Percentiles rank a stretch among this genome's conserved stretches.
These are phyloP conservation scores for Hypercompe scribonia DNA, from an alignment of 2,888 invertebrate genomes.

Conservation along the genomic window DNA sequence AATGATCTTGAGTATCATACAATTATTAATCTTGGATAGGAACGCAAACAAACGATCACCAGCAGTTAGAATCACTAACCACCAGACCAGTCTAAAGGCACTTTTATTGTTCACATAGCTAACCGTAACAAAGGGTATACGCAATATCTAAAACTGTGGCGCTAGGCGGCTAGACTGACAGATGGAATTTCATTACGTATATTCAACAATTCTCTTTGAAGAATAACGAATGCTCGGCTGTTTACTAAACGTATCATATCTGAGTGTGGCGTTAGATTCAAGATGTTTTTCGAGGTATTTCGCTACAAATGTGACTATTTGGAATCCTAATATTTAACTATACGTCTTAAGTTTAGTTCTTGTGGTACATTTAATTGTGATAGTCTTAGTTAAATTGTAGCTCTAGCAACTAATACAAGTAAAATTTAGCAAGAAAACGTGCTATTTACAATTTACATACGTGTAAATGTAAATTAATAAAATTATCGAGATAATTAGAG, in stretches of 20 bases:
- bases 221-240: constrained; percentile 27
- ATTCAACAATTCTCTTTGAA: constrained; percentile 33
- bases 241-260: constrained; percentile 25
- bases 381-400: no score
- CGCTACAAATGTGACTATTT: background rate
- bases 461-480: no score
- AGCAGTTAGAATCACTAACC: background rate
- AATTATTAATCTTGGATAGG: background rate
- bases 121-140: background rate
- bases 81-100: background rate
- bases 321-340: background rate
- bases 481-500: no score
- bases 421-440: no score
- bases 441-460: no score
- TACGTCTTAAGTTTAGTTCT: background rate
- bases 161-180: constrained; percentile 20
- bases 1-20: no score
- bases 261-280: background rate
- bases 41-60: background rate
- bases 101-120: background rate
- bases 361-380: no score
- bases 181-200: constrained; percentile 47
- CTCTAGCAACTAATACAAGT: no score
- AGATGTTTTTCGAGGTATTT: background rate
- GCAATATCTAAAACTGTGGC: background rate